Percentiles rank a stretch among this genome's conserved stretches.
Evolutionary conservation across 2,113 vertebrate genomes (phyloP).

Genomic region (Odocoileus hemionus): DNA sequence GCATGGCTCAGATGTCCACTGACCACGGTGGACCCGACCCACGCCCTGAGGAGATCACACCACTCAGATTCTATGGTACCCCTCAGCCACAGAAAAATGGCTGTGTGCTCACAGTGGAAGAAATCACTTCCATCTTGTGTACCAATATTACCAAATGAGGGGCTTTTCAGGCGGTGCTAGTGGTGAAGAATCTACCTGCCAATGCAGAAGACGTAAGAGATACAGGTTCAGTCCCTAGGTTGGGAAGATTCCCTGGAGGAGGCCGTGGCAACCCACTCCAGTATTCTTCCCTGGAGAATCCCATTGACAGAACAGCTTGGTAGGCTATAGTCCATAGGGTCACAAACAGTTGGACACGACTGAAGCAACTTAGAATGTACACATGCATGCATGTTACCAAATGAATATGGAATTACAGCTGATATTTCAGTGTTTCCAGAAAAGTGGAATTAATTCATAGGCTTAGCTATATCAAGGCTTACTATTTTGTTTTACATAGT

Average conservation of each 20-base stretch:
- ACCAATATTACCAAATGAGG: background rate
- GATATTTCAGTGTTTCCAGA: background rate
- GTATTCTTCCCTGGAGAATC: background rate
- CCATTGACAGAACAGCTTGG: background rate
- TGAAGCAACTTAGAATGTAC: background rate
- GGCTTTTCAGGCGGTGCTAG: background rate
- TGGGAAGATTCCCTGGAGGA: background rate
- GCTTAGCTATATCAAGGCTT: background rate
- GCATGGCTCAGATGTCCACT: background rate
- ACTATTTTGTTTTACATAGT: background rate
- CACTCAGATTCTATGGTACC: background rate
- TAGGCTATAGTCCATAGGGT: background rate
- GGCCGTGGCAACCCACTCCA: background rate
- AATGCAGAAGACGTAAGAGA: background rate
- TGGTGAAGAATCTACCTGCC: background rate
- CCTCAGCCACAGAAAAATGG: background rate
- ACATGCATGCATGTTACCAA: background rate
- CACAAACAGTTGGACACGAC: background rate
- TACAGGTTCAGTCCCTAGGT: background rate
- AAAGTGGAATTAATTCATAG: background rate
- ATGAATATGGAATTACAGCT: background rate
- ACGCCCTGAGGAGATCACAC: background rate
- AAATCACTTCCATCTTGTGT: background rate
- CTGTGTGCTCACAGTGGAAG: background rate
- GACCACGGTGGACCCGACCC: background rate